A percentile compares a stretch with the other conserved stretches of the same genome.
Evolutionary conservation across 1,140 invertebrate genomes (phyloP).

Genomic region (Pissodes strobi): DNA sequence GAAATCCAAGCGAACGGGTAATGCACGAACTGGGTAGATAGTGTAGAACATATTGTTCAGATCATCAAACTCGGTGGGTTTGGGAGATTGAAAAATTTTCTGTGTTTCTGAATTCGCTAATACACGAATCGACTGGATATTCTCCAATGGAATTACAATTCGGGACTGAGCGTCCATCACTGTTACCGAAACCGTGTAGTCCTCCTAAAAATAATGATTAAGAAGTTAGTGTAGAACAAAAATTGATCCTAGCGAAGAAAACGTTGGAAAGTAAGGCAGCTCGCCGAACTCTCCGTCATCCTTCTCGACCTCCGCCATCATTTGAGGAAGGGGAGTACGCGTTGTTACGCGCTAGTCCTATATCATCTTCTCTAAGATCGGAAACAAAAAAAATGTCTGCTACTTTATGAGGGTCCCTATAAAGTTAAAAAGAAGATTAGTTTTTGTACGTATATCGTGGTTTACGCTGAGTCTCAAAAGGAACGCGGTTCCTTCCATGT

Average conservation of each 20-base stretch:
- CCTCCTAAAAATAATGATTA: background rate
- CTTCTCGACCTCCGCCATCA: background rate
- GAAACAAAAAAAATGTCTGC: conserved; percentile 5
- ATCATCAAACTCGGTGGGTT: conserved; percentile 1
- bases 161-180: background rate
- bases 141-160: conserved; percentile 6
- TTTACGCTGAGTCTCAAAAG: background rate
- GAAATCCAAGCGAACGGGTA: conserved; percentile 44
- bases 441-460: conserved; percentile 3
- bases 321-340: background rate
- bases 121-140: conserved; percentile 10
- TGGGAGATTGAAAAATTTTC: background rate
- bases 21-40: conserved; percentile 46
- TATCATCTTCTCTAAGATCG: background rate
- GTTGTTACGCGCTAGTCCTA: background rate
- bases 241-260: background rate
- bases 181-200: background rate
- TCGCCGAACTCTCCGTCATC: background rate
- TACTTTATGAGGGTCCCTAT: conserved; percentile 17
- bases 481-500: conserved; percentile 7
- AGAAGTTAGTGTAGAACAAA: background rate
- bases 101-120: background rate
- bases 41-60: conserved; percentile 36
- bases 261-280: background rate
- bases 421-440: background rate